These are phyloP conservation scores for Grantiella picta DNA, from an alignment of 2,113 vertebrate species.

Conservation along the genomic window DNA sequence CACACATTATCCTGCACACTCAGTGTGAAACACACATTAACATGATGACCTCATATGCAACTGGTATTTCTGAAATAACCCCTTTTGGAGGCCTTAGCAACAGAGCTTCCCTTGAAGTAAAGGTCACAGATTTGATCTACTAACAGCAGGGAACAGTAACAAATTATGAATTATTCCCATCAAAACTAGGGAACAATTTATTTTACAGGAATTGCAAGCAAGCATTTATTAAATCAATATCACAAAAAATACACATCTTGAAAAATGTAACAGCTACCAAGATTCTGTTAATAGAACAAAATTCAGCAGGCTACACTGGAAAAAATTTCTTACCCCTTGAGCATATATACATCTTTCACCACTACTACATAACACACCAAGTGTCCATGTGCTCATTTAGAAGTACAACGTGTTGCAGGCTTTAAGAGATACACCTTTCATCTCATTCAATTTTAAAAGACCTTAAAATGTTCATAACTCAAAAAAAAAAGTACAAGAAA, in stretches of 20 bases:
- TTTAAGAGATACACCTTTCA: not conserved
- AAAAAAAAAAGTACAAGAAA: not conserved
- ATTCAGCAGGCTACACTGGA: not conserved
- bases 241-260: not conserved
- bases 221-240: not conserved
- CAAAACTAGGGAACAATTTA: not conserved
- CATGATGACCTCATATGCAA: not conserved
- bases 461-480: not conserved
- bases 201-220: not conserved
- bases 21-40: not conserved
- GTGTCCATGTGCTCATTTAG: not conserved
- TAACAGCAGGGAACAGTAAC: not conserved
- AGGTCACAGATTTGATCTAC: not conserved
- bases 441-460: not conserved
- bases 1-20: not conserved
- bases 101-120: not conserved
- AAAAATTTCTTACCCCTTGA: not conserved
- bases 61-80: not conserved
- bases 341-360: not conserved
- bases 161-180: not conserved
- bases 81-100: not conserved
- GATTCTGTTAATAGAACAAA: not conserved
- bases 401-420: not conserved
- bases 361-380: not conserved
- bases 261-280: not conserved